Base-by-base conservation (phyloP, 2,113 vertebrate genomes). In the Turnix velox region DNA sequence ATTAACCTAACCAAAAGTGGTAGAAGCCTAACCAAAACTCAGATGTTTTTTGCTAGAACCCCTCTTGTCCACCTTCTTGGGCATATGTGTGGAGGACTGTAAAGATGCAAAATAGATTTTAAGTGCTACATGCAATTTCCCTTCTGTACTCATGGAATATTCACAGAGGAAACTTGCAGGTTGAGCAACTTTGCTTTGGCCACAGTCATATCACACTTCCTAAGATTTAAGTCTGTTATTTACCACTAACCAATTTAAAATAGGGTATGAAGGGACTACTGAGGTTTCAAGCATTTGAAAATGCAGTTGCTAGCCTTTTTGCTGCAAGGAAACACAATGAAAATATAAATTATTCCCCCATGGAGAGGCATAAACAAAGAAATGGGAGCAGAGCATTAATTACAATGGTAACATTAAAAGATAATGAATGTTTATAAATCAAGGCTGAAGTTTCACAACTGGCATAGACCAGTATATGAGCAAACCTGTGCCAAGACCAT, bases 401-500 rank as follows among this genome's bases (percentile, higher is more conserved):
- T 86, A 62, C 49, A 83, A 69, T 86, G 28, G 58, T 61, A 88
- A 46, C 58, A 83, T 83, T 90, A 88, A 73, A 93, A 88, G 55
- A 79, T 77, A 88, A 90, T 90, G 63, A 83, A 31, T 28, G 28
- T 59, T 92, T 84, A 66, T 87, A 92, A 93, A 90, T 62, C 63
- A 77, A 69, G 39, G 27, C 46, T 77, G 55, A 71, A 40, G 17
- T 81, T 93, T 86, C 27, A 62, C 0, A 8, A 71, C 43, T 77
- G 68, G 27, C 39, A 93, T 86, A 84, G 39, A 14, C 43, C 12
- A 35, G 51, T 10, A 24, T 77, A 14, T 88, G 18, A 88, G 12
- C 27, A 84, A 90, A 81, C 27, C 30, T 51, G 7, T 62, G 49
- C 61, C 69, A 89, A 86, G 66, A 42, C 28, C 23, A 8, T 13